Evolutionary conservation across 2,888 invertebrate species (phyloP).

Genomic region (Cheilosia vulpina): DNA sequence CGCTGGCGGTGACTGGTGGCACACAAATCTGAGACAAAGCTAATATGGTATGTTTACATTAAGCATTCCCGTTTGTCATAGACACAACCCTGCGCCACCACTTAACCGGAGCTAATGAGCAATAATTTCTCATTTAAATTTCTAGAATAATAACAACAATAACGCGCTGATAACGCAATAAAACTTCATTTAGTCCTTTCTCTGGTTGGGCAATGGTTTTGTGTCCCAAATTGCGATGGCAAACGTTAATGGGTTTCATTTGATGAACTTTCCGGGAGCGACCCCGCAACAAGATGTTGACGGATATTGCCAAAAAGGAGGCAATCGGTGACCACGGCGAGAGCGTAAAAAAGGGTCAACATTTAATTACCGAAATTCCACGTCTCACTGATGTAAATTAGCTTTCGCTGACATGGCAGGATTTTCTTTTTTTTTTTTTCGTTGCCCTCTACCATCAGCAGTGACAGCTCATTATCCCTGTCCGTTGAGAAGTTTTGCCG

Average conservation of each 20-base stretch:
- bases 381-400: conserved; percentile 72
- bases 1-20: not conserved
- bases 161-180: conserved; percentile 61
- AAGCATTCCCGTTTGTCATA: conserved; percentile 63
- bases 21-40: conserved; percentile 14
- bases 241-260: conserved; percentile 59
- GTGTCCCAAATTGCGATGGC: not conserved
- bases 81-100: conserved; percentile 26
- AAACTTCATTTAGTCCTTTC: conserved; percentile 59
- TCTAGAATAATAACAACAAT: conserved; percentile 55
- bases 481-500: conserved; percentile 45
- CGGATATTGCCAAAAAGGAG: conserved; percentile 15
- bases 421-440: conserved; percentile 20
- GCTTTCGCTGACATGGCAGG: conserved; percentile 64
- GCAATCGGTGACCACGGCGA: not conserved
- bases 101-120: conserved; percentile 60
- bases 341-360: conserved; percentile 67
- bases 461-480: conserved; percentile 70
- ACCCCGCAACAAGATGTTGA: conserved; percentile 54
- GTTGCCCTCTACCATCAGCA: conserved; percentile 4
- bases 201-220: not conserved
- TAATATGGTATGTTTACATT: conserved; percentile 38
- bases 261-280: conserved; percentile 42
- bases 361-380: conserved; percentile 71
- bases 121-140: conserved; percentile 71